Base-by-base conservation (phyloP, 2,888 invertebrate species). In the Atherix ibis region DNA sequence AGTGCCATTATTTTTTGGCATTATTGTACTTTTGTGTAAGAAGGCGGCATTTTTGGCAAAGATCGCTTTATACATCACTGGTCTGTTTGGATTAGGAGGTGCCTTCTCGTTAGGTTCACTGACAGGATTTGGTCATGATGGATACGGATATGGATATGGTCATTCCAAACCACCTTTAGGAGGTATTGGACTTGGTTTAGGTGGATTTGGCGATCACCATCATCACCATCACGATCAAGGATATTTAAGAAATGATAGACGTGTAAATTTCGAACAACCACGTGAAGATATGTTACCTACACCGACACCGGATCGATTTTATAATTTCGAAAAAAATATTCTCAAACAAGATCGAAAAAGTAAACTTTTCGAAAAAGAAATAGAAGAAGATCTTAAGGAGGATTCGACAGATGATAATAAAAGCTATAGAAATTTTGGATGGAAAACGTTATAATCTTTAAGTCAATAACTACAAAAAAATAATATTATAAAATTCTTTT, bases 31-130 rank as follows among this genome's bases (percentile, higher is more conserved):
- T 27, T 63, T 83, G 3, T 74, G 79, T 14, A 84, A 83, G 50
- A 85, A 85, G 49, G 81, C 82, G 0, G 66, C 82, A 28, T 51
- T 84, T 2, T 49, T 85, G 12, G 77, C 78, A 29, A 84, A 85
- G 52, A 41, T 84, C 32, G 81, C 81, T 1, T 55, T 84, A 6
- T 58, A 82, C 32, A 64, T 81, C 9, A 73, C 75, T 16, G 76
- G 76, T 17, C 64, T 81, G 2, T 68, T 82, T 44, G 74, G 78
- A 28, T 56, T 73, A 44, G 65, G 63, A 16, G 66, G 64, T 4
- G 51, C 64, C 2, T 41, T 43, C 5, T 41, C 44, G 22, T 38
- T 57, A 16, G 53, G 52, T 10, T 40, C 48, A 3, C 36, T 33
- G 0, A 54, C 64, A 34, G 48, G 50, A 30, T 31, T 34, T 19